phyloP scores from a whole-genome alignment of 2,113 vertebrate genomes.

The Oncorhynchus mykiss region DNA sequence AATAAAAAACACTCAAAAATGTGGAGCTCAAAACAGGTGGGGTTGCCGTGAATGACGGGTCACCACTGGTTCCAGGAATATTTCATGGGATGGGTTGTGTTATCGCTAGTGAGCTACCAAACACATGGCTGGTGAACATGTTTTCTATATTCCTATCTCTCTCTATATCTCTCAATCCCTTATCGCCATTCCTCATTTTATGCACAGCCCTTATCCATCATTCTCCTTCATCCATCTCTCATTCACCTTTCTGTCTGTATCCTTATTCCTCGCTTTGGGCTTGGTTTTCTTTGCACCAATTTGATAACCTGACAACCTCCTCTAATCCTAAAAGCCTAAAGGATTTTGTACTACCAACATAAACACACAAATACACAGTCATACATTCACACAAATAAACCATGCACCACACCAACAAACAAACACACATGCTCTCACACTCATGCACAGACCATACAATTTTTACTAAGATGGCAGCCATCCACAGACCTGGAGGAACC shows the following conservation, averaged over 20 bases:
- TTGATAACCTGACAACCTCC: slow-evolving; percentile 3
- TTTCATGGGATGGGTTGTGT: too few relatives aligned
- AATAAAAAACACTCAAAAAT: too few relatives aligned
- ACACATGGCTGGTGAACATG: too few relatives aligned
- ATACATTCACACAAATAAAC: background rate
- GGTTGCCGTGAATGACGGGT: too few relatives aligned
- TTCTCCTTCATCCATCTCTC: background rate
- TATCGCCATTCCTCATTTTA: too few relatives aligned
- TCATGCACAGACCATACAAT: background rate
- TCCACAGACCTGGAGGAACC: background rate
- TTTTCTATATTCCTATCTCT: background rate
- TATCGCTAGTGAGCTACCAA: too few relatives aligned
- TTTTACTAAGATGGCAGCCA: background rate
- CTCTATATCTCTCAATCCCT: slow-evolving; percentile 3
- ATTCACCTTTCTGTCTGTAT: too few relatives aligned
- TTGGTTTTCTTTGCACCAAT: background rate
- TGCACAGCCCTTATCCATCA: background rate
- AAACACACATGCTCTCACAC: background rate
- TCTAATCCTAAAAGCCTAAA: slow-evolving; percentile 1
- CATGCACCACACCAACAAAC: background rate
- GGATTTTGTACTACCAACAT: background rate
- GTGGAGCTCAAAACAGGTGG: too few relatives aligned
- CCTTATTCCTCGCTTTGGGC: background rate
- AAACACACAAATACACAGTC: background rate
- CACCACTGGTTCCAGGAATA: too few relatives aligned